A percentile compares a stretch with the other conserved stretches of the same genome.
Evolutionary conservation across 1,140 invertebrate genomes (phyloP).

Genomic region (Aphis gossypii): DNA sequence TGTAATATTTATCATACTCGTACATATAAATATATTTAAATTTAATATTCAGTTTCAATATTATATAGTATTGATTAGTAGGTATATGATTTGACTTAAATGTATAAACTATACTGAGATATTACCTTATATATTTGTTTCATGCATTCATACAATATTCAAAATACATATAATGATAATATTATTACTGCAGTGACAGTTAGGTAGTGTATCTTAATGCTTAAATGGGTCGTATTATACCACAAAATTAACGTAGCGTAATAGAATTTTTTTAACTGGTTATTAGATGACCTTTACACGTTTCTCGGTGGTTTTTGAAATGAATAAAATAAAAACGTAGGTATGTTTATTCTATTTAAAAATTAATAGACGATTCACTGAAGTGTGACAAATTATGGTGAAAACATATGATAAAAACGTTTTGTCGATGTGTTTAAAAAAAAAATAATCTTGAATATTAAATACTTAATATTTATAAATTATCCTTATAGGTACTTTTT

Average conservation of each 20-base stretch:
- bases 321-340: neutral
- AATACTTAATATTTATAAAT: neutral
- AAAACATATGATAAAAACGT: neutral
- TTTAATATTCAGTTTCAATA: neutral
- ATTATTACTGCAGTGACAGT: neutral
- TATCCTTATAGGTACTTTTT: neutral
- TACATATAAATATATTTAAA: too few relatives aligned
- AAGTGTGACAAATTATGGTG: neutral
- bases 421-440: neutral
- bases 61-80: too few relatives aligned
- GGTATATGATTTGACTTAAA: neutral
- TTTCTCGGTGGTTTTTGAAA: conserved; percentile 11
- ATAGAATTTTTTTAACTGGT: neutral
- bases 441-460: neutral
- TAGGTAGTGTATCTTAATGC: neutral
- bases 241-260: conserved; percentile 24
- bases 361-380: neutral
- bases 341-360: neutral
- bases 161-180: neutral
- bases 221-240: conserved; percentile 15
- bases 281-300: conserved; percentile 30
- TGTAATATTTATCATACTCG: too few relatives aligned
- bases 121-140: neutral
- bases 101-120: neutral
- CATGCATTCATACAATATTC: neutral